Evolutionary conservation across 2,888 invertebrate species (phyloP).

Genomic region (Hydrotaea diabolus): DNA sequence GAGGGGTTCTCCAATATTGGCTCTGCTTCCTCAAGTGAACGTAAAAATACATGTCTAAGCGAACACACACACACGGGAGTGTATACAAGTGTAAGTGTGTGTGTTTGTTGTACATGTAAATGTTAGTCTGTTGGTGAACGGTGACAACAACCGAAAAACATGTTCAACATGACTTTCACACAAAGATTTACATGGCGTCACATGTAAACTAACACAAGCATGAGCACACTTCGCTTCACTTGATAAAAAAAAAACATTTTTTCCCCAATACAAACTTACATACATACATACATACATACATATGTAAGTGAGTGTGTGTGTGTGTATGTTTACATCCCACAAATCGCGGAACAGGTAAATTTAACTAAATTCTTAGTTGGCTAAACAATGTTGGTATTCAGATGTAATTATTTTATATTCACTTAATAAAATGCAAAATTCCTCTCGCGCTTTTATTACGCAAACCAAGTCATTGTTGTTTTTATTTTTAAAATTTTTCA

Average conservation of each 20-base stretch:
- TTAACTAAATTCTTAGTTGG: no score
- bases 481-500: not conserved
- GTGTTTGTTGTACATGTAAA: not conserved
- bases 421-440: no score
- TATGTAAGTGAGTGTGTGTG: no score
- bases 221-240: not conserved
- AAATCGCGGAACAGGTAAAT: no score
- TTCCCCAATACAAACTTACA: not conserved
- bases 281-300: no score
- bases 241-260: not conserved
- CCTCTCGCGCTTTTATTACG: no score
- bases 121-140: not conserved
- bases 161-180: conserved; percentile 47
- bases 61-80: not conserved
- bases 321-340: not conserved
- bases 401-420: no score
- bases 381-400: no score
- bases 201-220: conserved; percentile 8
- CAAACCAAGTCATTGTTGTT: no score
- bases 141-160: conserved; percentile 42
- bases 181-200: conserved; percentile 34
- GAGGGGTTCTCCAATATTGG: conserved; percentile 70
- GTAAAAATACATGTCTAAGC: not conserved
- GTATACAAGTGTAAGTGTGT: not conserved
- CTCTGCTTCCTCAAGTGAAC: conserved; percentile 38